Percentiles rank a stretch among this genome's conserved stretches.
These are phyloP conservation scores for Netelia melanura DNA, from an alignment of 2,888 invertebrate genomes.

Conservation along the genomic window DNA sequence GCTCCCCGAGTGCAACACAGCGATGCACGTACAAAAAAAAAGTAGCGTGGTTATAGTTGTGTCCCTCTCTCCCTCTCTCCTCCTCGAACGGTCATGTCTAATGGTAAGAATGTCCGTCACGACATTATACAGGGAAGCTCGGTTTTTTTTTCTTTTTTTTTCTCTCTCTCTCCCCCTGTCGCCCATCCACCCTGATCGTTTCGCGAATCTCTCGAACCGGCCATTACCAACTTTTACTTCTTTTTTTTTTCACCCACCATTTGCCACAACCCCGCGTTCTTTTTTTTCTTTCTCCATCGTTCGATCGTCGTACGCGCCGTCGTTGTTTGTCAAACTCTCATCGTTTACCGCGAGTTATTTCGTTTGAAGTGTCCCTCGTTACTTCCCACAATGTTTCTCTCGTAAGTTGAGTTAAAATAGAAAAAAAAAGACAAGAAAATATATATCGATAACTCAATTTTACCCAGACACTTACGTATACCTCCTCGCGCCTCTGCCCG, in stretches of 20 bases:
- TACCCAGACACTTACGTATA: neutral
- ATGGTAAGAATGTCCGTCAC: conserved; percentile 25
- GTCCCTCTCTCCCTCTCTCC: neutral
- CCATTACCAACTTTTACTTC: conserved; percentile 51
- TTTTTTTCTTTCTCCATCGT: neutral
- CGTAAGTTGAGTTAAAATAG: neutral
- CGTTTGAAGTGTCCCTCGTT: neutral
- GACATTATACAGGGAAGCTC: conserved; percentile 29
- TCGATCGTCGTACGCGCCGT: neutral
- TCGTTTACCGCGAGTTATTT: neutral
- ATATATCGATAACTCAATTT: conserved; percentile 2
- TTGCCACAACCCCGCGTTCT: neutral
- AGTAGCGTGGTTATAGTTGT: conserved; percentile 24
- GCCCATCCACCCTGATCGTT: conserved; percentile 21
- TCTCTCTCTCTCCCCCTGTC: conserved; percentile 9
- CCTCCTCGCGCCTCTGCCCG: too few species aligned
- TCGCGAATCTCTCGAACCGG: conserved; percentile 34
- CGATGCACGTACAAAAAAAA: neutral
- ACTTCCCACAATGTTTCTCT: neutral
- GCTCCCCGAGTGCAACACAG: neutral
- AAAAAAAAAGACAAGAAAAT: conserved; percentile 13
- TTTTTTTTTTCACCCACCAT: conserved; percentile 25
- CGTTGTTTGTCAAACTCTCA: neutral
- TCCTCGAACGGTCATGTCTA: neutral
- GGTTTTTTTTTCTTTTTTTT: conserved; percentile 35